A percentile compares a stretch with the other conserved stretches of the same genome.
phyloP scores from a whole-genome alignment of 1,140 invertebrate species.

The Scylla paramamosain region DNA sequence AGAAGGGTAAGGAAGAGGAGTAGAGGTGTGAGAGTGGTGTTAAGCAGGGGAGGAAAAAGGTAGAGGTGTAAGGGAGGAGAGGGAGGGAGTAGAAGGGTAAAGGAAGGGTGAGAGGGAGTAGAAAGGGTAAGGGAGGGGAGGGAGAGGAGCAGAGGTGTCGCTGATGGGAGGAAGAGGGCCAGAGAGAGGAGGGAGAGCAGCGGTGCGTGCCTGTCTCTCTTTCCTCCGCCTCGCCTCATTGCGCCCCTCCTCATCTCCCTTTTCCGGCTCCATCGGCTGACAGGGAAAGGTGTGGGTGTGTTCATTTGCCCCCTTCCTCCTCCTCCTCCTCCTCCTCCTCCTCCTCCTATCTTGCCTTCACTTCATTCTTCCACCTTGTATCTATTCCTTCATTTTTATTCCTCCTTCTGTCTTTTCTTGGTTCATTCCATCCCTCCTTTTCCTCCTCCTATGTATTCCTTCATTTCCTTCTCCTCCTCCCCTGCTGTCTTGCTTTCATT shows the following conservation, averaged over 20 bases:
- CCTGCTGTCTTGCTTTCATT: too few species aligned
- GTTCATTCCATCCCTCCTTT: too few species aligned
- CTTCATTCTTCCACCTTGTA: too few species aligned
- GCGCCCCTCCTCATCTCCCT: background rate
- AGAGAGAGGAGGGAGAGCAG: background rate
- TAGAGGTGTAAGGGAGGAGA: background rate
- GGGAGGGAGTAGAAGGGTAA: too few species aligned
- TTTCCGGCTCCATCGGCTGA: conserved; percentile 9
- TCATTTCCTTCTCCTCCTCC: too few species aligned
- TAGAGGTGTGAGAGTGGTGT: background rate
- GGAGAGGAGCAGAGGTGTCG: background rate
- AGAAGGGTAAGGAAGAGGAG: too few species aligned
- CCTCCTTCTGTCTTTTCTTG: too few species aligned
- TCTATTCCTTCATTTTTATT: too few species aligned
- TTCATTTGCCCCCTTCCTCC: background rate
- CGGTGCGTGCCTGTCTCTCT: background rate
- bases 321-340: too few species aligned
- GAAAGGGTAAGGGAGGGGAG: background rate
- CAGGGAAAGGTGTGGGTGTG: background rate
- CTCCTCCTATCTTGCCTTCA: too few species aligned
- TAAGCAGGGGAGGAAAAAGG: background rate
- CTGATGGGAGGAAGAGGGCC: background rate
- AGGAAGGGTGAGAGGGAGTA: too few species aligned
- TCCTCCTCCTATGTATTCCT: too few species aligned
- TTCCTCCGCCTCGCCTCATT: background rate